Evolutionary conservation across 2,113 vertebrate species (phyloP).

Genomic region (Trochalopteron elliotii): DNA sequence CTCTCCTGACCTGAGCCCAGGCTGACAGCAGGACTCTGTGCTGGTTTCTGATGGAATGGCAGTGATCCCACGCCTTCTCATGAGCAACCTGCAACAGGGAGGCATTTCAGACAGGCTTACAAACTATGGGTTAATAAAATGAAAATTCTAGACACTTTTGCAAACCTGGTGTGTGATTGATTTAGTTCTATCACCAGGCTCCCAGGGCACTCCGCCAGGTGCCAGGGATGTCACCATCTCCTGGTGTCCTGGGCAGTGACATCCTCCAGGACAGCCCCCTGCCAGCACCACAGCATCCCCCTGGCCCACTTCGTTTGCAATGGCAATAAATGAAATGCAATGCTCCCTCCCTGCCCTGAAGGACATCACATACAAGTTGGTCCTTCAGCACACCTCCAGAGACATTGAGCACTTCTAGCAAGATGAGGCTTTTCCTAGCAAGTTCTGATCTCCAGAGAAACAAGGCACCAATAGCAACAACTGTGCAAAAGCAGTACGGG

Average conservation of each 20-base stretch:
- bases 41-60: slow-evolving; percentile 73
- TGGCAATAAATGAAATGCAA: not conserved
- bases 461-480: not conserved
- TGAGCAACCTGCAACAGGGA: slow-evolving; percentile 75
- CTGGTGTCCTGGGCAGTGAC: accelerated
- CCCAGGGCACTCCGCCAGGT: not conserved
- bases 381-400: not conserved
- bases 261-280: not conserved
- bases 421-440: not conserved
- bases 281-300: not conserved
- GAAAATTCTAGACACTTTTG: not conserved
- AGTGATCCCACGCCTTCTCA: slow-evolving; percentile 76
- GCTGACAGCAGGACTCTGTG: slow-evolving; percentile 66
- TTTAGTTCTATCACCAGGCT: not conserved
- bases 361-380: not conserved
- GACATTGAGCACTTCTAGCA: not conserved
- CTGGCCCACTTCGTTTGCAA: not conserved
- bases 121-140: not conserved
- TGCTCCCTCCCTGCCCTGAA: not conserved
- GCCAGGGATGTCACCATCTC: accelerated
- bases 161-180: not conserved
- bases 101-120: not conserved
- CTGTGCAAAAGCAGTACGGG: not conserved
- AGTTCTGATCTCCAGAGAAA: not conserved
- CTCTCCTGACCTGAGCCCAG: slow-evolving; percentile 76